phyloP scores from a whole-genome alignment of 37 sponge, comb jelly and placozoan species.

The Crambe crambe region DNA sequence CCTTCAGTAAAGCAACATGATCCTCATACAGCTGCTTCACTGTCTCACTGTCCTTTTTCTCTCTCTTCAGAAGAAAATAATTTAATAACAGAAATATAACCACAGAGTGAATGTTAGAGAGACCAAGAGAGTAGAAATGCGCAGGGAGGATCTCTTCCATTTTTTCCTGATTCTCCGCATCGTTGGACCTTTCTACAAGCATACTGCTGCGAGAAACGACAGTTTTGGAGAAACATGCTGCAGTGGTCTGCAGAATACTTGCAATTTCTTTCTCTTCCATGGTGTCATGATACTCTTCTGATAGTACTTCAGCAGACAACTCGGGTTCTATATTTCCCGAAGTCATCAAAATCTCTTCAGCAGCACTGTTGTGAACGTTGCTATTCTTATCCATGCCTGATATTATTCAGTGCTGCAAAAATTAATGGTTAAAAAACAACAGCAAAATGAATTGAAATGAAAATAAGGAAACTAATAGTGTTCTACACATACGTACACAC shows the following conservation, averaged over 20 bases:
- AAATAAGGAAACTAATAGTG: too few species aligned
- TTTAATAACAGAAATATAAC: slow-evolving; percentile 23
- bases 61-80: slow-evolving; percentile 18
- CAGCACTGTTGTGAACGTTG: too few species aligned
- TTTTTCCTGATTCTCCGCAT: background rate
- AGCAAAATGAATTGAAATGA: too few species aligned
- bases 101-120: slow-evolving; percentile 9
- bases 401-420: too few species aligned
- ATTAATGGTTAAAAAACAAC: too few species aligned
- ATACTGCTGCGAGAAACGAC: background rate
- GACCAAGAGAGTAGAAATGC: slow-evolving; percentile 22
- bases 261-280: background rate
- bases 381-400: too few species aligned
- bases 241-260: background rate
- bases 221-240: background rate
- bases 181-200: slow-evolving; percentile 10
- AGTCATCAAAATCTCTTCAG: too few species aligned
- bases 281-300: background rate
- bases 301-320: background rate
- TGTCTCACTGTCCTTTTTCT: background rate
- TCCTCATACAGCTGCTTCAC: slow-evolving; percentile 19
- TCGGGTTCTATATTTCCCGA: too few species aligned
- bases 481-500: too few species aligned
- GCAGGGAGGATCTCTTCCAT: slow-evolving; percentile 11
- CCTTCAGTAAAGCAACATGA: slow-evolving; percentile 22